Percentiles rank a stretch among this genome's conserved stretches.
These are phyloP conservation scores for Hydractinia echinata DNA, from an alignment of 30 jellyfish, hydroid and myxozoan genomes.

Conservation along the genomic window DNA sequence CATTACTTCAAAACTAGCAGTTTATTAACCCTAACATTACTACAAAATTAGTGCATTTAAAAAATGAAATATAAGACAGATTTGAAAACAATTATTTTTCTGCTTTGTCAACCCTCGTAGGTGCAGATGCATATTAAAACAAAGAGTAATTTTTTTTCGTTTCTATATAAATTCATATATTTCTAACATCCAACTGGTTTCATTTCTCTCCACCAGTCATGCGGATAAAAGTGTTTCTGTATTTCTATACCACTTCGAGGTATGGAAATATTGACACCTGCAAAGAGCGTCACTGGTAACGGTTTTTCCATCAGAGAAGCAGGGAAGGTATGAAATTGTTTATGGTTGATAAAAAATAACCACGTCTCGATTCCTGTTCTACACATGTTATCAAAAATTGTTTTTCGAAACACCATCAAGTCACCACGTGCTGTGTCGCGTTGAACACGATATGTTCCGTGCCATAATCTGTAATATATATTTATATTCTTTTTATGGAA, in stretches of 20 bases:
- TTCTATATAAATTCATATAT: too few species aligned
- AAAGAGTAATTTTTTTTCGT: too few species aligned
- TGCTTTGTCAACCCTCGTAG: too few species aligned
- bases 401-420: constrained; percentile 44
- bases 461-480: constrained; percentile 59
- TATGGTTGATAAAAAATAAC: constrained; percentile 52
- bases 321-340: constrained; percentile 63
- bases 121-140: too few species aligned
- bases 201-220: constrained; percentile 59
- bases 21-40: too few species aligned
- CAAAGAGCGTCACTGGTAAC: constrained; percentile 40
- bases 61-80: too few species aligned
- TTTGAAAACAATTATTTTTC: too few species aligned
- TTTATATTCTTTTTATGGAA: constrained; percentile 36
- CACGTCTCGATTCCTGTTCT: constrained; percentile 71
- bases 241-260: constrained; percentile 64
- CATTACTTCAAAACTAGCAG: too few species aligned
- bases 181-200: constrained; percentile 63
- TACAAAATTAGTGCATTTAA: too few species aligned
- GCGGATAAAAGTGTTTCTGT: constrained; percentile 65
- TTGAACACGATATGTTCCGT: constrained; percentile 59
- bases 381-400: constrained; percentile 21
- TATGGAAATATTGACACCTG: constrained; percentile 52
- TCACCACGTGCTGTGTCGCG: constrained; percentile 64
- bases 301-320: constrained; percentile 40